A percentile compares a stretch with the other conserved stretches of the same genome.
Evolutionary conservation across 1,140 invertebrate species (phyloP).

Genomic region (Meloidogyne chitwoodi): DNA sequence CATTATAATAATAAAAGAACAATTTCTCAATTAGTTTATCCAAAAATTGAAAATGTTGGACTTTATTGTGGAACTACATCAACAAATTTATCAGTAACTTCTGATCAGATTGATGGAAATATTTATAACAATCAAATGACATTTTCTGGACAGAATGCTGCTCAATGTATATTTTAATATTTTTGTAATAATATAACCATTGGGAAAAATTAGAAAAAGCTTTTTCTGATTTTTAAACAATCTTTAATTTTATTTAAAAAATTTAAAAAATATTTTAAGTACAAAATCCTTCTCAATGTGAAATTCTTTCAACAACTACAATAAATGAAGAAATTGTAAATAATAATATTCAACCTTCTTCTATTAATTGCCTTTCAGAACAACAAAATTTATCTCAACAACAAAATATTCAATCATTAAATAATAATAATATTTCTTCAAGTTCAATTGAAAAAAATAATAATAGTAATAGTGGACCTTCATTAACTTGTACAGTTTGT

Average conservation of each 20-base stretch:
- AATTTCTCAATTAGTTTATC: background rate
- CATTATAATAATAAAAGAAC: background rate
- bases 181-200: no score
- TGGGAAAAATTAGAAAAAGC: no score
- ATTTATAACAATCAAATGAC: background rate
- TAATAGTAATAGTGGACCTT: background rate
- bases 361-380: background rate
- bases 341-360: background rate
- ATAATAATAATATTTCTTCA: background rate
- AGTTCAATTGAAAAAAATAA: background rate
- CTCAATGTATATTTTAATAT: background rate
- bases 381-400: background rate
- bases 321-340: background rate
- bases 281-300: background rate
- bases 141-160: background rate
- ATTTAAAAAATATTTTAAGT: background rate
- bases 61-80: background rate
- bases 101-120: background rate
- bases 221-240: no score
- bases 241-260: no score
- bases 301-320: background rate
- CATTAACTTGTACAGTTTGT: constrained; percentile 48
- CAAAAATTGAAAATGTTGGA: background rate
- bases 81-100: background rate
- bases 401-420: background rate